Evolutionary conservation across 2,797 vertebrate genomes (phyloP), one percentile per base, ranked within the genome.

Genomic region (Atherinosoma microstoma): DNA sequence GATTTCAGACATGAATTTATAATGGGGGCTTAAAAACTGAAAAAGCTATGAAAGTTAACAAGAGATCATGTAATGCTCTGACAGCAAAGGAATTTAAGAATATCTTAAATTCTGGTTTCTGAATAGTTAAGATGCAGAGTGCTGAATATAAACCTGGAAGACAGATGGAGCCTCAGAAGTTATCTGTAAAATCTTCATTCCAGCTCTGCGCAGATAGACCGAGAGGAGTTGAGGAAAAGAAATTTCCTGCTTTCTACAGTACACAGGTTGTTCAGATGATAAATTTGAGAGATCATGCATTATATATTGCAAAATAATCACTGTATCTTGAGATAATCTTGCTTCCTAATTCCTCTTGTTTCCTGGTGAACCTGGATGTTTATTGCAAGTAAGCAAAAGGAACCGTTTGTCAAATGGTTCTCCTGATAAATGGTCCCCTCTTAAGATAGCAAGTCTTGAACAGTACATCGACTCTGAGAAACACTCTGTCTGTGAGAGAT

Each of bases 121-220:
- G 18, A 54, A 70, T 56, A 36, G 73, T 54, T 53, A 29, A 64
- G 58, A 56, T 58, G 58, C 29, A 11, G 45, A 36, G 11, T 61
- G 57, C 36, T 57, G 40, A 69, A 75, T 56, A 70, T 65, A 63
- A 56, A 75, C 64, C 58, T 61, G 57, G 18, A 67, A 75, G 54
- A 67, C n/a, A 22, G 74, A 81, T 67, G 20, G 35, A 76, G 35
- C 22, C 69, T 29, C 16, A 24, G 18, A 70, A 60, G 42, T 71
- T 75, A 84, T 82, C 82, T 54, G 64, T 47, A 4, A 75, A 59
- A 84, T 80, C 76, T 79, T 67, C 45, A 84, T 69, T 70, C 84
- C 57, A 63, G 49, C 58, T 13, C 22, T 34, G 51, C 35, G 20
- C 58, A n/a, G 62, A 42, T 40, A 8, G 27, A 20, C 40, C 10